These are phyloP conservation scores for Ardeotis arabs DNA, from an alignment of 2,113 vertebrate species.

Conservation along the genomic window DNA sequence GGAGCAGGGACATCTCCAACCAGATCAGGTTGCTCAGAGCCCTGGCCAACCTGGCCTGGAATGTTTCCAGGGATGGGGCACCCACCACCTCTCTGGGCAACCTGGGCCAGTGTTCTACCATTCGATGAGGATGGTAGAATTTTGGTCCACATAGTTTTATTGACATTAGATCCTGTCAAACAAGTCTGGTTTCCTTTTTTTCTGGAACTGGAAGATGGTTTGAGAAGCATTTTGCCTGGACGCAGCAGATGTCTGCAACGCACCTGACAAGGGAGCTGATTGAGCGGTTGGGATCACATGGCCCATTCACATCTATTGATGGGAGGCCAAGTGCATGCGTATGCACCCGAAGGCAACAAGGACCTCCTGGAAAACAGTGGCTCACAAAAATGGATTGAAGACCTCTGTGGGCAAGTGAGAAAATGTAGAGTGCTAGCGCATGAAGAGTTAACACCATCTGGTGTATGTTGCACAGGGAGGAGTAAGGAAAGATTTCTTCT, in stretches of 20 bases:
- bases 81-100: no score
- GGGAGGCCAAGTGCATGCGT: neutral
- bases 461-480: no score
- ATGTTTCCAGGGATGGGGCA: no score
- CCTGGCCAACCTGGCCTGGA: no score
- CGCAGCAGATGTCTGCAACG: neutral
- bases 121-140: no score
- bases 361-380: neutral
- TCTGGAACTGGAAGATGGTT: neutral
- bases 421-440: neutral
- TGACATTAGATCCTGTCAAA: neutral
- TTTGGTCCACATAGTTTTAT: neutral
- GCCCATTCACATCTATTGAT: neutral
- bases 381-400: neutral
- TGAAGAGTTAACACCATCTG: neutral
- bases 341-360: neutral
- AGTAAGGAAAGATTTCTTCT: neutral
- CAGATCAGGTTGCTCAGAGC: no score
- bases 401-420: neutral
- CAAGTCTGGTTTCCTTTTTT: neutral
- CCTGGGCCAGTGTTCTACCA: no score
- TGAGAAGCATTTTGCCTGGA: neutral
- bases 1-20: no score
- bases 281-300: neutral
- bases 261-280: neutral